Evolutionary conservation across 1,140 invertebrate species (phyloP), one percentile per base, ranked within the genome.

Genomic region (Brachionus asplanchnoidis): DNA sequence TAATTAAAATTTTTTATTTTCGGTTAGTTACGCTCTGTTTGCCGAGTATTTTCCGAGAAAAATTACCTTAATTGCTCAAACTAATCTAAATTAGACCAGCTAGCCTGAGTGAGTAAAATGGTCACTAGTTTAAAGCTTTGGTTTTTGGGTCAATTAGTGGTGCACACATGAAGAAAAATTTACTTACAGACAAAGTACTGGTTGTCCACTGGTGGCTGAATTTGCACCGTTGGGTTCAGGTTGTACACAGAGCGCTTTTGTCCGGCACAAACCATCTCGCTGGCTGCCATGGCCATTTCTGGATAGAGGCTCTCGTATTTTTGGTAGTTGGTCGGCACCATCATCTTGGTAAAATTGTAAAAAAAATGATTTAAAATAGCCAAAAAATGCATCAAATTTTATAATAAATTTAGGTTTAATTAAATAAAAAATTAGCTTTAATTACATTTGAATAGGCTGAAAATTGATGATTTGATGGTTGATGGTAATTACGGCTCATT

Each of bases 401-500:
- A 66, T 26, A 66, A 26, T 66, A 66, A 26, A 26, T 66, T 28
- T 28, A 66, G 11, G 17, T 66, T 36, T 36, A 36, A 36, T 36
- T 36, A 36, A 36, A 36, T 36, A 36, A 36, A 66, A 32, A 66
- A 66, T 26, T 66, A 66, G 20, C 32, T 7, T 20, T 42, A 73
- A 36, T 73, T 73, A 73, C 68, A 73, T 73, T 73, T 6, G 68
- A 73, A 42, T 46, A 73, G n/a, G 32, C 40, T 42, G 68, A n/a
- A 73, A 73, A 73, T 73, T 73, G 68, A 42, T 73, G 68, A 73
- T 73, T 73, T 73, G 36, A 73, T 42, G 68, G 36, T 42, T 73
- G 68, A 42, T 73, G 42, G 68, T 73, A 73, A 73, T 73, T 73
- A 73, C 68, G 28, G 36, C 68, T 73, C 68, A 73, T 73, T 42